Percentiles rank a stretch among this genome's conserved stretches.
Evolutionary conservation across 2,113 vertebrate species (phyloP).

Genomic region (Hippopotamus amphibius): DNA sequence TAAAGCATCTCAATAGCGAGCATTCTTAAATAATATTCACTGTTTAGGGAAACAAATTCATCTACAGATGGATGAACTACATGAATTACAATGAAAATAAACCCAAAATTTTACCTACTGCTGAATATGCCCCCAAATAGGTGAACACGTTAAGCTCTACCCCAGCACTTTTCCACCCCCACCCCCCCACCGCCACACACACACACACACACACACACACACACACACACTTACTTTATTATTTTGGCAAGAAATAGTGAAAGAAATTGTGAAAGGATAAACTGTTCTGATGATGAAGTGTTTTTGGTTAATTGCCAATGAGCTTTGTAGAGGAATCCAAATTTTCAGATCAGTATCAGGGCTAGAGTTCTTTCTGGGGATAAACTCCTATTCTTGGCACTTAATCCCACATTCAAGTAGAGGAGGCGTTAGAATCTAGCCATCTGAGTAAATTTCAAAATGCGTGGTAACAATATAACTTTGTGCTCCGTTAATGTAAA

Average conservation of each 20-base stretch:
- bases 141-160: neutral
- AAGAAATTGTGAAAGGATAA: slow-evolving; percentile 29
- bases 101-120: neutral
- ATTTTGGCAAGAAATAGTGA: slow-evolving; percentile 38
- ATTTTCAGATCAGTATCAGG: slow-evolving; percentile 24
- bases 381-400: neutral
- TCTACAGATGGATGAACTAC: neutral
- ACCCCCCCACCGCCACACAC: neutral
- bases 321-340: slow-evolving; percentile 56
- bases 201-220: neutral
- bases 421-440: neutral
- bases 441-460: slow-evolving; percentile 39
- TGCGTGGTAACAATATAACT: neutral
- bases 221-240: neutral
- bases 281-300: neutral
- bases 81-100: slow-evolving; percentile 42
- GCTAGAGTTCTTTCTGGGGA: neutral
- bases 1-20: neutral
- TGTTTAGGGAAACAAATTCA: neutral
- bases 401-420: neutral
- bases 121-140: neutral
- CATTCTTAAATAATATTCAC: neutral
- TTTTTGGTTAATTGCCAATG: slow-evolving; percentile 32
- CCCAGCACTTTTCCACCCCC: no score
- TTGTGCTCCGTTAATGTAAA: neutral